Evolutionary conservation across 2,888 invertebrate species (phyloP).

Genomic region (Drosophila colorata): DNA sequence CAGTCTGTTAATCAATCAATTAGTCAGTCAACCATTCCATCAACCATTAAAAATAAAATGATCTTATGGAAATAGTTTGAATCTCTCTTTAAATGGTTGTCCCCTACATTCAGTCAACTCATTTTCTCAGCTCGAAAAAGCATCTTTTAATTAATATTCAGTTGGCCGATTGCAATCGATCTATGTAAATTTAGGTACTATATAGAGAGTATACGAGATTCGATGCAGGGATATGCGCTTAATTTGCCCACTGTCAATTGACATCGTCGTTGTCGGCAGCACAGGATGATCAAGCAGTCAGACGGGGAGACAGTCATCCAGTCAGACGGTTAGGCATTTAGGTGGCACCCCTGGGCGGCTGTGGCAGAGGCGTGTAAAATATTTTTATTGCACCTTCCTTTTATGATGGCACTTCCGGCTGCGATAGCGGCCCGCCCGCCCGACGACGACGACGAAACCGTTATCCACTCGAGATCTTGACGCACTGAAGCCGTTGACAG

Average conservation of each 20-base stretch:
- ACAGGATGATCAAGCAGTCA: conserved; percentile 51
- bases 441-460: conserved; percentile 25
- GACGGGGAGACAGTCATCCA: conserved; percentile 19
- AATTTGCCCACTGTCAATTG: conserved; percentile 35
- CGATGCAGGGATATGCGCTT: neutral
- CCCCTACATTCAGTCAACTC: too few species aligned
- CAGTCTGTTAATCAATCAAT: neutral
- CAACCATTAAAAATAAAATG: too few species aligned
- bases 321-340: conserved; percentile 24
- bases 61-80: too few species aligned
- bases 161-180: too few species aligned
- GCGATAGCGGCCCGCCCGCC: conserved; percentile 67
- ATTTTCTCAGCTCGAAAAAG: too few species aligned
- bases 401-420: conserved; percentile 83
- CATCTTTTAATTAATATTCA: too few species aligned
- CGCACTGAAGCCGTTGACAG: conserved; percentile 68
- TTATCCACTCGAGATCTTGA: conserved; percentile 78
- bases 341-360: conserved; percentile 31
- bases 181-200: neutral
- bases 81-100: too few species aligned
- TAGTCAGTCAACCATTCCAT: too few species aligned
- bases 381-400: conserved; percentile 84
- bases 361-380: conserved; percentile 73
- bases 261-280: conserved; percentile 30
- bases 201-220: conserved; percentile 13